phyloP scores from a whole-genome alignment of 2,797 vertebrate genomes.

The Spondyliosoma cantharus region DNA sequence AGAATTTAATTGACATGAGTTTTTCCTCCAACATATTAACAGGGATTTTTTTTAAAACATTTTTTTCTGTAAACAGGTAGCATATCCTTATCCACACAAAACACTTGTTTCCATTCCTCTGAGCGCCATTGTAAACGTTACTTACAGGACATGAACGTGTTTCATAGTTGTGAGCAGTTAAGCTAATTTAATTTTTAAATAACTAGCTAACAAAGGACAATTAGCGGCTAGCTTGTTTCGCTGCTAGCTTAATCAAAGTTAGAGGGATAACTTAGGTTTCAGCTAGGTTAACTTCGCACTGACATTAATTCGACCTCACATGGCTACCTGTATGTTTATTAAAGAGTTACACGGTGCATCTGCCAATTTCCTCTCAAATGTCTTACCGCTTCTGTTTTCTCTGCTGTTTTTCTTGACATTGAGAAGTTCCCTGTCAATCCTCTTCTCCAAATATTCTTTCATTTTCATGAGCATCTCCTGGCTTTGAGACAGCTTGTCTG shows the following conservation, averaged over 20 bases:
- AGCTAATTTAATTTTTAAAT: no score
- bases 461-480: constrained; percentile 5
- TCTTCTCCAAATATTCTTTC: constrained; percentile 13
- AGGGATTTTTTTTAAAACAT: no score
- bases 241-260: background rate
- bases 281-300: background rate
- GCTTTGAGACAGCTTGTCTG: accelerated
- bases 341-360: accelerated
- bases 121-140: no score
- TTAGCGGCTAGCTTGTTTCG: background rate
- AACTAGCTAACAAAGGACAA: background rate
- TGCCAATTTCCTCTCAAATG: background rate
- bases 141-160: no score
- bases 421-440: constrained; percentile 25
- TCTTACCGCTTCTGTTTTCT: constrained; percentile 42
- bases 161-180: no score
- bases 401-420: constrained; percentile 36
- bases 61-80: no score
- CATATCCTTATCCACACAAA: no score
- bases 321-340: accelerated
- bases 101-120: no score
- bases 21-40: no score
- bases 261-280: background rate
- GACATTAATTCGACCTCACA: background rate
- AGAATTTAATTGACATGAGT: no score